These are phyloP conservation scores for Spinus olivaceus DNA, from an alignment of 2,797 vertebrate genomes.

Conservation along the genomic window DNA sequence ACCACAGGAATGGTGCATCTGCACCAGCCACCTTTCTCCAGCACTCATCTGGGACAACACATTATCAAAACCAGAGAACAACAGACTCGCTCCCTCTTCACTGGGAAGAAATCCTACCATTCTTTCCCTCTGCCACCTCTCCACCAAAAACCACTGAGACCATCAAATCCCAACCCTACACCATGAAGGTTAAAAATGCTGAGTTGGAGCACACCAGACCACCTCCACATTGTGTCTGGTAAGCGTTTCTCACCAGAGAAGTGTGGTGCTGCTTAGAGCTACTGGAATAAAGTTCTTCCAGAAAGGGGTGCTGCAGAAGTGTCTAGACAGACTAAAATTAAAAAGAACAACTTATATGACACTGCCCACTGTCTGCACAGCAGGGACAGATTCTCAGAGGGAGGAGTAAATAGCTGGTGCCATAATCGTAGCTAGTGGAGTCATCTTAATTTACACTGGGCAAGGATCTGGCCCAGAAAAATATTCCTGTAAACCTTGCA, in stretches of 20 bases:
- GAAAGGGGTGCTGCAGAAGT: constrained; percentile 20
- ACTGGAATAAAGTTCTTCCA: background rate
- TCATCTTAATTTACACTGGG: constrained; percentile 12
- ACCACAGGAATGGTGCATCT: background rate
- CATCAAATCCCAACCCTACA: background rate
- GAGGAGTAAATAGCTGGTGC: background rate
- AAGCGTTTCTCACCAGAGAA: background rate
- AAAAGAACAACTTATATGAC: constrained; percentile 36
- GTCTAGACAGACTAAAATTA: constrained; percentile 60
- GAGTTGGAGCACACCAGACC: background rate
- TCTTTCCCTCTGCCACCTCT: background rate
- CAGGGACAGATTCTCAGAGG: constrained; percentile 8
- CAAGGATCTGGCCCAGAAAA: constrained; percentile 46
- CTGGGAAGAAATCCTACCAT: background rate
- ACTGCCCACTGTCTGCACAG: constrained; percentile 45
- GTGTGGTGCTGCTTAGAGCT: background rate
- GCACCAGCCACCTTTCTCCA: background rate
- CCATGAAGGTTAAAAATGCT: background rate
- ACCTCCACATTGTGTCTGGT: background rate
- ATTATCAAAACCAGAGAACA: fast-evolving
- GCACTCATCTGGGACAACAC: background rate
- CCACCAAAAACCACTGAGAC: background rate
- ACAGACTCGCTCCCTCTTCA: background rate
- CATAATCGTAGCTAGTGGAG: background rate
- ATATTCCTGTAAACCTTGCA: constrained; percentile 16